Conservation (phyloP, 2,797 vertebrate species). For the Haliaeetus vocifer region DNA sequence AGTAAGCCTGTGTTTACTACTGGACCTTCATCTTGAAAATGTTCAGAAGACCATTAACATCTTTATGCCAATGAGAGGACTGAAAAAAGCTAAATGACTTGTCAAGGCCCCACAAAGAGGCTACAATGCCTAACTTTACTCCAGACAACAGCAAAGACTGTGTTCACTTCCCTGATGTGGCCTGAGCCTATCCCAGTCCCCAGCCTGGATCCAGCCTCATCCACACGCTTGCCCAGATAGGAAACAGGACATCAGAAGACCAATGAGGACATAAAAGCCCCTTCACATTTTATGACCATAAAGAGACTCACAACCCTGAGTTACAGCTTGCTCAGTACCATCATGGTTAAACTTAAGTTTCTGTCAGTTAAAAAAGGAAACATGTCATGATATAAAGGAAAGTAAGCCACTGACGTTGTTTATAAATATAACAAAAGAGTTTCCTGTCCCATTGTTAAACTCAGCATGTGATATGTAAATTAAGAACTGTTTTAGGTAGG, state of each 20-base stretch:
- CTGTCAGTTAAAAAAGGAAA: not conserved
- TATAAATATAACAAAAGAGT: not conserved
- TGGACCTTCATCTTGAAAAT: not conserved
- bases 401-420: not conserved
- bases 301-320: not conserved
- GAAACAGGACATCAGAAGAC: not conserved
- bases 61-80: not conserved
- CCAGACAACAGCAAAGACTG: not conserved
- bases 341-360: not conserved
- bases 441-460: conserved; percentile 15
- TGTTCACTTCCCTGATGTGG: not conserved
- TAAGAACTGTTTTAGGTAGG: not conserved
- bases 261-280: not conserved
- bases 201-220: not conserved
- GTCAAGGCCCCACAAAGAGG: not conserved
- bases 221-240: accelerated
- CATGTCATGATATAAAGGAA: not conserved
- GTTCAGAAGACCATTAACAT: not conserved
- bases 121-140: not conserved
- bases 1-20: not conserved
- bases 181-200: not conserved
- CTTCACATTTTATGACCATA: not conserved
- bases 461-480: not conserved
- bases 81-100: not conserved
- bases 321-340: not conserved